These are phyloP conservation scores for Trigoniulus corallinus DNA, from an alignment of 1,140 invertebrate species.

Conservation along the genomic window DNA sequence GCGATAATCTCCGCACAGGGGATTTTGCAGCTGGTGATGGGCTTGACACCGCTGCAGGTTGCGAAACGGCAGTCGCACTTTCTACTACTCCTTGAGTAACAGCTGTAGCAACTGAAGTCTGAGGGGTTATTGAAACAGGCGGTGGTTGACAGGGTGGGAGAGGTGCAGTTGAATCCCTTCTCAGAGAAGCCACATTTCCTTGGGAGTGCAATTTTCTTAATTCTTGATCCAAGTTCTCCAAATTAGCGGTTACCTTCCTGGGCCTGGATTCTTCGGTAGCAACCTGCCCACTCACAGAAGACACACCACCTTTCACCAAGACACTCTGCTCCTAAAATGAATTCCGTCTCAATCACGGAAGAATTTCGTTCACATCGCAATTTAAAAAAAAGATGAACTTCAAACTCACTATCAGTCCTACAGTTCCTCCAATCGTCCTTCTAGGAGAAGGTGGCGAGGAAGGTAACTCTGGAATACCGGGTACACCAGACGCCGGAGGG, in stretches of 20 bases:
- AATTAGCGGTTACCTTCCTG: conserved; percentile 15
- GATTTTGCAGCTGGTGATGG: background rate
- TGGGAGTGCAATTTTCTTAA: conserved; percentile 14
- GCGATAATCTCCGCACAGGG: conserved; percentile 21
- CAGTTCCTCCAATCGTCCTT: background rate
- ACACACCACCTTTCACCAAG: background rate
- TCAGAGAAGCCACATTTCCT: conserved; percentile 4
- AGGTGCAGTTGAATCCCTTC: background rate
- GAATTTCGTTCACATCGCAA: background rate
- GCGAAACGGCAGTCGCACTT: background rate
- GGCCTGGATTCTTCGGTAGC: background rate
- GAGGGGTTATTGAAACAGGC: conserved; percentile 4
- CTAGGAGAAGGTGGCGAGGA: background rate
- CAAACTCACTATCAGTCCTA: background rate
- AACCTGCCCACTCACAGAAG: background rate
- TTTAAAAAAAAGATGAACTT: background rate
- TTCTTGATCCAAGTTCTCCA: conserved; percentile 24
- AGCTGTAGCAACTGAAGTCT: conserved; percentile 7
- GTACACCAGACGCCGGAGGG: no score
- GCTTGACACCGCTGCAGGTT: background rate
- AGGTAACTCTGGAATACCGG: background rate
- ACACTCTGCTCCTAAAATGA: no score
- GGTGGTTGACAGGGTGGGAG: background rate
- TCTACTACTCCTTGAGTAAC: no score
- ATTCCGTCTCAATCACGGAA: no score